Evolutionary conservation across 2,113 vertebrate genomes (phyloP).

Genomic region (Phalacrocorax brasilianus): DNA sequence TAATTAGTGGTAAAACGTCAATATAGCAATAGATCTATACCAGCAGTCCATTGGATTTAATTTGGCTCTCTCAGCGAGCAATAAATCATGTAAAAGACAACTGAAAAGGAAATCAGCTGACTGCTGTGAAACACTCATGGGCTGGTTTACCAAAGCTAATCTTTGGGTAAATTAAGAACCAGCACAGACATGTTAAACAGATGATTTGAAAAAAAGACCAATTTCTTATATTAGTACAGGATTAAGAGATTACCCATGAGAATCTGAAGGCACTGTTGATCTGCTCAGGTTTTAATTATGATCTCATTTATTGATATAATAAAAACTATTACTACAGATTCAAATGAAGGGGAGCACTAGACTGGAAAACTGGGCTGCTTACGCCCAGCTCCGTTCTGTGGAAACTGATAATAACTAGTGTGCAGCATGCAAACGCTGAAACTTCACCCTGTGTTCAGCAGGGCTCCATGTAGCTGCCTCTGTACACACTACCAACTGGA

Average conservation of each 20-base stretch:
- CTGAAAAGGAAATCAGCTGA: constrained; percentile 49
- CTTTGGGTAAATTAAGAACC: not conserved
- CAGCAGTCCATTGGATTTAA: constrained; percentile 61
- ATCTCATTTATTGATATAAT: not conserved
- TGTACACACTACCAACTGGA: not conserved
- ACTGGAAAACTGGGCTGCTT: not conserved
- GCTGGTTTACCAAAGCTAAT: constrained; percentile 35
- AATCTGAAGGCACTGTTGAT: not conserved
- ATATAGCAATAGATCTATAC: constrained; percentile 57
- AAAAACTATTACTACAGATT: not conserved
- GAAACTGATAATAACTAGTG: not conserved
- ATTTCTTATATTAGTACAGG: constrained; percentile 14
- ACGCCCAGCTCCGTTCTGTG: fast-evolving
- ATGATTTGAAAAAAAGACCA: not conserved
- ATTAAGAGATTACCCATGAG: constrained; percentile 26
- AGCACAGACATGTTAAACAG: not conserved
- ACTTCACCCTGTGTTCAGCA: not conserved
- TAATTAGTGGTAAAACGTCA: constrained; percentile 69
- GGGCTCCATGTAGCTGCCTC: not conserved
- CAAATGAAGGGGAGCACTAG: not conserved
- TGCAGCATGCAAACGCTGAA: fast-evolving
- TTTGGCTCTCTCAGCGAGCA: constrained; percentile 55
- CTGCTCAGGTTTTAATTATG: constrained; percentile 14
- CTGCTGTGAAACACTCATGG: constrained; percentile 30
- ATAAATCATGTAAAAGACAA: constrained; percentile 59